Base-by-base conservation (phyloP, 2,888 invertebrate species). In the Elegia similella region DNA sequence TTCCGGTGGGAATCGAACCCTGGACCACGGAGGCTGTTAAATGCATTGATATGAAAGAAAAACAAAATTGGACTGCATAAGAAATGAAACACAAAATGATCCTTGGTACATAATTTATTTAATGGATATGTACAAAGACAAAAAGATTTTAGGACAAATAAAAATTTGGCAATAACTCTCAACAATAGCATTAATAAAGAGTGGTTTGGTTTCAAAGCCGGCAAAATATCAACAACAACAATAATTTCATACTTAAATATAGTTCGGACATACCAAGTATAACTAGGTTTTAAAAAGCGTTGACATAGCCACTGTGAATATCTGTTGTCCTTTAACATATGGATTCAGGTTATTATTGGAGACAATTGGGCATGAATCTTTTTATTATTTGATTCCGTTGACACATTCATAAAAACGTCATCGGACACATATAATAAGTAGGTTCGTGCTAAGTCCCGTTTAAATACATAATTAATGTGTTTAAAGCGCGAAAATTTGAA, bases 121-220 rank as follows among this genome's bases (percentile, higher is more conserved):
- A 86, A 83, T 86, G 86, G 88, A 88, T 89, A 89, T 89, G 88
- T 89, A 89, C 88, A 88, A 81, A 86, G 86, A 87, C 82, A 86
- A 85, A 84, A 83, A 73, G 73, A 75, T 81, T 79, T 84, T 83
- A 84, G 79, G 80, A 84, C 83, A 88, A 88, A 87, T 86, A 86
- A 88, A 86, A 86, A 83, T 87, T 88, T 86, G 86, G 87, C 87
- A 86, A 86, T 84, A 86, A 88, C 78, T 83, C 75, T 86, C 78
- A 88, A 89, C 88, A 87, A 86, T 84, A 84, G 86, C 84, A 82
- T 23, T 23, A 23, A 76, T 70, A 83, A 78, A 75, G 69, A 77
- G 70, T 79, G 75, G 77, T 80, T 79, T 80, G 70, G 71, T 79
- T 80, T 75, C 75, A 76, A 84, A 86, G 84, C 84, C 80, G 72